Conservation (phyloP, 2,888 invertebrate species). For the Aquatica leii region DNA sequence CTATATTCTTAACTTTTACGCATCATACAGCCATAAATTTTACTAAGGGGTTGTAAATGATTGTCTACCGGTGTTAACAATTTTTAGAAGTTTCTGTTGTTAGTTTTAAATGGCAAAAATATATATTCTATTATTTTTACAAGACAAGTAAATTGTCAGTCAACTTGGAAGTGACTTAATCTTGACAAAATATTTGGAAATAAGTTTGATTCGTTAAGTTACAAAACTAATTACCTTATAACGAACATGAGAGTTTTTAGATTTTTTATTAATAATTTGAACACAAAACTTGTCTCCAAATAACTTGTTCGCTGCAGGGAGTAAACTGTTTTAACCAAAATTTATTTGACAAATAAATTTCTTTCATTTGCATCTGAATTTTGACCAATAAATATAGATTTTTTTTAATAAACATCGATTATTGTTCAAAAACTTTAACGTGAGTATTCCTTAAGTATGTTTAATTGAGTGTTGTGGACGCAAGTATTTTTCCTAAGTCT, state of each 20-base stretch:
- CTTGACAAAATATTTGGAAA: background rate
- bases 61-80: background rate
- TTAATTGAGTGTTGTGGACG: background rate
- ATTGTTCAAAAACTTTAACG: background rate
- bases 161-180: background rate
- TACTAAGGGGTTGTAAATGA: background rate
- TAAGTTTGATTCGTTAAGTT: constrained; percentile 2
- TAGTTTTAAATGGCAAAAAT: background rate
- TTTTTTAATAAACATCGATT: constrained; percentile 15
- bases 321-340: constrained; percentile 39
- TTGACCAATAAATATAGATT: constrained; percentile 31
- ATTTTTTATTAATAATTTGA: constrained; percentile 39
- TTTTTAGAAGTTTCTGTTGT: no score
- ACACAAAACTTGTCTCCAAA: constrained; percentile 40
- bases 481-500: no score
- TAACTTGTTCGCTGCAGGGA: constrained; percentile 36
- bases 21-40: background rate
- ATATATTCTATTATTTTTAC: background rate
- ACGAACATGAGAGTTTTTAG: constrained; percentile 26
- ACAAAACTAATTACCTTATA: constrained; percentile 15
- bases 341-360: constrained; percentile 46
- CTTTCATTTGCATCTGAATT: constrained; percentile 37
- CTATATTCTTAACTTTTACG: constrained; percentile 1
- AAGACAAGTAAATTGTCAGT: background rate
- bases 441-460: background rate